phyloP scores from a whole-genome alignment of 2,797 vertebrate species.

The Danio albolineatus region DNA sequence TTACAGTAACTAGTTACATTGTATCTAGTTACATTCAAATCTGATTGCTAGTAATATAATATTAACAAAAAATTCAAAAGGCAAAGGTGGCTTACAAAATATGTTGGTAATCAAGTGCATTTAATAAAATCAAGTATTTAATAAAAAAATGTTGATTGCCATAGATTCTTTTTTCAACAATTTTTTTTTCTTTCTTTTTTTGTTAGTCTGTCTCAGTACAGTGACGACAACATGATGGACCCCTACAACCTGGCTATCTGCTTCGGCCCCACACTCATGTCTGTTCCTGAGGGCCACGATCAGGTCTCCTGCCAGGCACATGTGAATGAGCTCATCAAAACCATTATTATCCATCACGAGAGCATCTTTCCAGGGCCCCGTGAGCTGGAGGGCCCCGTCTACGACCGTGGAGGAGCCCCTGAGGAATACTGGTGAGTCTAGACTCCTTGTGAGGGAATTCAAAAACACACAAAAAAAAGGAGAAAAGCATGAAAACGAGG shows the following conservation, averaged over 20 bases:
- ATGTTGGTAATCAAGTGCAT: too few species aligned
- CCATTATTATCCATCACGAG: constrained; percentile 97
- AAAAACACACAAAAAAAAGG: background rate
- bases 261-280: constrained; percentile 97
- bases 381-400: constrained; percentile 91
- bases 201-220: constrained; percentile 94
- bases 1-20: too few species aligned
- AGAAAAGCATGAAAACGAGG: background rate
- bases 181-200: background rate
- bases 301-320: constrained; percentile 98
- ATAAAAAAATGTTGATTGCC: too few species aligned
- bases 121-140: too few species aligned
- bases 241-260: constrained; percentile 99
- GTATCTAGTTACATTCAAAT: too few species aligned
- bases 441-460: background rate
- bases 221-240: constrained; percentile 99
- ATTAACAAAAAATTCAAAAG: too few species aligned
- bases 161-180: too few species aligned
- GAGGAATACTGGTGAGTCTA: constrained; percentile 92
- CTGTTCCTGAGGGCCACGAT: constrained; percentile 93
- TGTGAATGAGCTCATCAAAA: constrained; percentile 98
- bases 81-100: too few species aligned
- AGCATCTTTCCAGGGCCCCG: constrained; percentile 89
- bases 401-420: constrained; percentile 82
- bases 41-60: too few species aligned